These are phyloP conservation scores for Lemur catta DNA, from an alignment of 2,797 vertebrate species.

Conservation along the genomic window DNA sequence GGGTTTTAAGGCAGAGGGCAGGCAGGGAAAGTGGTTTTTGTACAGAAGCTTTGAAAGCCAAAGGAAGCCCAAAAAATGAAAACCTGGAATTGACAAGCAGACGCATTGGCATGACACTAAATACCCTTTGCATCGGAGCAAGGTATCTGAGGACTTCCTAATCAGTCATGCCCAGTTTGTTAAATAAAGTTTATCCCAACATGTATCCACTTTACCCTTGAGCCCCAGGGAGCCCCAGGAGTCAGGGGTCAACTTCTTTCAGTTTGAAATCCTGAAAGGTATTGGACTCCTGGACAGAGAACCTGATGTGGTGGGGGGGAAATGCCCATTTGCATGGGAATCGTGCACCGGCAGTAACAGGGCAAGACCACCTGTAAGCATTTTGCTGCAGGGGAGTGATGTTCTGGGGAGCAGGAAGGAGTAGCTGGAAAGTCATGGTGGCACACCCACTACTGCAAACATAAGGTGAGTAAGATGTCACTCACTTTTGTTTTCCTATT, in stretches of 20 bases:
- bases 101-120: neutral
- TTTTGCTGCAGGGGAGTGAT: neutral
- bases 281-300: neutral
- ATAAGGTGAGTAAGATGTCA: neutral
- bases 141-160: neutral
- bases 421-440: neutral
- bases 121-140: neutral
- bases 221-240: neutral
- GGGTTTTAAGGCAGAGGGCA: neutral
- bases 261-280: neutral
- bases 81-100: neutral
- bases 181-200: neutral
- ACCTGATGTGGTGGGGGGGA: neutral
- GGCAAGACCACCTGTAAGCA: neutral
- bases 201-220: neutral
- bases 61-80: conserved; percentile 7
- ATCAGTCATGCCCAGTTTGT: neutral
- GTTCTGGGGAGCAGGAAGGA: neutral
- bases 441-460: neutral
- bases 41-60: conserved; percentile 36
- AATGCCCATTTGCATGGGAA: neutral
- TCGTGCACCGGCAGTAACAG: neutral
- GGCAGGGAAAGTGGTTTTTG: neutral
- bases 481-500: neutral
- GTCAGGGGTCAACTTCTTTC: neutral